Evolutionary conservation across 2,797 vertebrate genomes (phyloP), one percentile per base, ranked within the genome.

Genomic region (Odontamblyopus lacepedii): DNA sequence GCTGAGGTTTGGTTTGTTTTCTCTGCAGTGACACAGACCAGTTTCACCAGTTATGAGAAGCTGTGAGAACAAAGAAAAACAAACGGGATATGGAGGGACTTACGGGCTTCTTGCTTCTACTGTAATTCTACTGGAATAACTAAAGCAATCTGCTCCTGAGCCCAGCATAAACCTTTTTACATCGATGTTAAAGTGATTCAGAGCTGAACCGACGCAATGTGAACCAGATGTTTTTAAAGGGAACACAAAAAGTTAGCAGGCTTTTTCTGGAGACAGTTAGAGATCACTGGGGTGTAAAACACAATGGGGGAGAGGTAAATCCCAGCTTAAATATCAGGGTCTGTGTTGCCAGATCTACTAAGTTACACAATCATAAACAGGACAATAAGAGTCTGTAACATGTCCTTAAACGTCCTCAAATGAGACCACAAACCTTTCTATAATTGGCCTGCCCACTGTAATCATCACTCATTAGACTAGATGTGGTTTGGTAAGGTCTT

Each of bases 181-280:
- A 85, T 85, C 69, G 7, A 90, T 74, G 82, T 87, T 85, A 84
- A 88, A 87, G 75, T 81, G 69, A 88, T 87, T 84, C 70, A 73
- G 87, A 87, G 79, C 80, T 71, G 82, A 87, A 84, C 77, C 57
- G 68, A 75, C 66, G 44, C 71, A 91, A 93, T 87, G 71, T 72
- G 77, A 91, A 92, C 87, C 92, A 92, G 83, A 92, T 92, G 91
- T 84, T 88, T 74, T 74, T 38, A 60, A 83, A 67, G 72, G 68
- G 61, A 84, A 81, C 64, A 81, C 65, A 83, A 73, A 83, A 74
- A 85, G 67, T 55, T 16, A 75, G 64, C 69, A 56, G 55, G 73
- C 55, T 81, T 78, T 78, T 78, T 83, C 71, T 85, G 82, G 80
- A 87, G 81, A 87, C 75, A 71, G 77, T 88, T 81, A 83, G 61